Percentiles rank a stretch among this genome's conserved stretches.
Conservation (phyloP, 2,797 vertebrate species). For the Sphaeramia orbicularis region DNA sequence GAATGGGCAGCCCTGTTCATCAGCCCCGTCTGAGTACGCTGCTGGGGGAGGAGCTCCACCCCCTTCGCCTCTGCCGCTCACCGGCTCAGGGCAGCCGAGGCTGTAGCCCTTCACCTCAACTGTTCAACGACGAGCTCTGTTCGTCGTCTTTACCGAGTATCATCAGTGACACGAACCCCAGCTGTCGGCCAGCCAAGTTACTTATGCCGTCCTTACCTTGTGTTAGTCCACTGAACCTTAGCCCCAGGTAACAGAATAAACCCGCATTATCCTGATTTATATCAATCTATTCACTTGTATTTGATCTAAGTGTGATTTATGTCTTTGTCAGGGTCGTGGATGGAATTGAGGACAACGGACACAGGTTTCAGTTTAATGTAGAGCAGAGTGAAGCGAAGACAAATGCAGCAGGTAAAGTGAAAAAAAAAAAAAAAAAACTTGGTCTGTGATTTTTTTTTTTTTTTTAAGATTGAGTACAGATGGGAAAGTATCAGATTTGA, state of each 20-base stretch:
- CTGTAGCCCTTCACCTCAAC: slow-evolving; percentile 80
- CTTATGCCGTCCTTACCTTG: slow-evolving; percentile 89
- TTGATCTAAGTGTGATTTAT: slow-evolving; percentile 15
- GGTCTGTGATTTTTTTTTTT: not conserved
- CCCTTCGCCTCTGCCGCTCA: slow-evolving; percentile 84
- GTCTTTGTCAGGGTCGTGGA: slow-evolving; percentile 89
- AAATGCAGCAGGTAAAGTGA: slow-evolving; percentile 75
- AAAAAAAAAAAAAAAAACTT: not conserved
- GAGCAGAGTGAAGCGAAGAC: slow-evolving; percentile 74
- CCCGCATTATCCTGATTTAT: not conserved
- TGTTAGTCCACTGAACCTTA: slow-evolving; percentile 89
- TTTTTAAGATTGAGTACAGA: not conserved
- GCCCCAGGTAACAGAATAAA: slow-evolving; percentile 87
- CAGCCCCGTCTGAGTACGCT: slow-evolving; percentile 86
- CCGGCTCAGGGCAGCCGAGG: slow-evolving; percentile 81
- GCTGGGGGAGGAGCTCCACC: slow-evolving; percentile 89
- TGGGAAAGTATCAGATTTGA: not conserved
- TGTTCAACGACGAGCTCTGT: slow-evolving; percentile 58
- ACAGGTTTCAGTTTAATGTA: slow-evolving; percentile 88
- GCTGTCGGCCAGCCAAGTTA: slow-evolving; percentile 86
- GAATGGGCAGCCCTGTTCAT: slow-evolving; percentile 79
- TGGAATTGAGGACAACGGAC: slow-evolving; percentile 92
- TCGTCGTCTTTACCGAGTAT: slow-evolving; percentile 38
- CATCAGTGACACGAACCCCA: slow-evolving; percentile 33
- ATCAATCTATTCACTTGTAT: slow-evolving; percentile 4